Evolutionary conservation across 2,797 vertebrate genomes (phyloP), one percentile per base, ranked within the genome.

Genomic region (Delichon dasypus): DNA sequence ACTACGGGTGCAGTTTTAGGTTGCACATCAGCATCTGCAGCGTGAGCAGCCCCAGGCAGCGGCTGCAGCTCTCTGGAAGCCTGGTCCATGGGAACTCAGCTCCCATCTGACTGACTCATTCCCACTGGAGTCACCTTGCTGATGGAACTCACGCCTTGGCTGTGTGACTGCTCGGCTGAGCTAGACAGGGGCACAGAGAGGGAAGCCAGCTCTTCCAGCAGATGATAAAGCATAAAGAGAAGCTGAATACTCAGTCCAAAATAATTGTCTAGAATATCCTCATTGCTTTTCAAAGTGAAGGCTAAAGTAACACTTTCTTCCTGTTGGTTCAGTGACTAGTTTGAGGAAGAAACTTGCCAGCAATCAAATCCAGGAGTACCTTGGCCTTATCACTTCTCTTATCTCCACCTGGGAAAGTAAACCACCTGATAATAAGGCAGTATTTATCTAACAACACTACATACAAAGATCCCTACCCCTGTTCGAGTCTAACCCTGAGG

Each of bases 371-470:
- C 82, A 94, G 79, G 76, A 90, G 85, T 90, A 76, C 51, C 79
- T 75, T 65, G 60, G 70, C 85, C 47, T 54, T 73, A 75, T 72
- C 62, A 50, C 55, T 86, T 91, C 79, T 91, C 91, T 94, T 81
- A 96, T 95, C 85, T 82, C 64, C 68, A 76, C 66, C 85, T 84
- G 77, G 85, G 91, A 95, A 95, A 88, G 90, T 84, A 93, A 95
- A 81, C 80, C 64, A 90, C 48, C 85, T 76, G 88, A 42, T 85
- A 95, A 86, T 78, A 91, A 91, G 74, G 80, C 62, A 93, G 21
- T 73, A 79, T 79, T 95, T 96, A 95, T 88, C 88, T 91, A 84
- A 78, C 65, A 96, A 72, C 73, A 87, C 55, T 93, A 54, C 61
- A 91, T 88, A 61, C 53, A 94, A 83, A 95, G 83, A 94, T 94